Conservation (phyloP, 2,113 vertebrate genomes). For the Platysteira castanea region DNA sequence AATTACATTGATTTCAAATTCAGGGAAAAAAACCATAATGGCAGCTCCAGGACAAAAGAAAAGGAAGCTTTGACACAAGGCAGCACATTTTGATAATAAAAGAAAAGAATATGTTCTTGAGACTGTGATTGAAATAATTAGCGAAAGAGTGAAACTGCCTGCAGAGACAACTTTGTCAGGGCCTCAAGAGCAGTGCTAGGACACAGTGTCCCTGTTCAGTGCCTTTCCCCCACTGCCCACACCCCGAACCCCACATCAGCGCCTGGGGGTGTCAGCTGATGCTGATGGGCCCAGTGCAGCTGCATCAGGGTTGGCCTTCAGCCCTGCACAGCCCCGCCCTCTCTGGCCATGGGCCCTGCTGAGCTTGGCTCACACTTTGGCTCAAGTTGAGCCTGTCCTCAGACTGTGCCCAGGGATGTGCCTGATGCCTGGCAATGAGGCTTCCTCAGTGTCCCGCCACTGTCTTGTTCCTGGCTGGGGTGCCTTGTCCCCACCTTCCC, state of each 20-base stretch:
- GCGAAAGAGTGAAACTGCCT: neutral
- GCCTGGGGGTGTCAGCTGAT: fast-evolving
- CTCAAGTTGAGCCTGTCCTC: neutral
- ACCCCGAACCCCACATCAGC: neutral
- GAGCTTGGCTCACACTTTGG: neutral
- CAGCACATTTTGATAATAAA: neutral
- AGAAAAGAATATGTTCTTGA: neutral
- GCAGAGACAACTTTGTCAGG: neutral
- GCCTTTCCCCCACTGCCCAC: fast-evolving
- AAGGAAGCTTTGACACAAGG: neutral
- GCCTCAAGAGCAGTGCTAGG: neutral
- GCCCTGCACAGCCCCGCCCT: too few relatives aligned
- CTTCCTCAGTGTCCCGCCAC: neutral
- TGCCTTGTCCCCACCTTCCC: too few relatives aligned
- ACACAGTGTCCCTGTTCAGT: neutral
- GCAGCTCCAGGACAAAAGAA: neutral
- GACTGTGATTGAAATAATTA: neutral
- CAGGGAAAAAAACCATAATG: neutral
- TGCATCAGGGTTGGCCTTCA: neutral
- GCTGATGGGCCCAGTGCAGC: neutral
- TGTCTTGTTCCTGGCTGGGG: neutral
- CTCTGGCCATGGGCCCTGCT: neutral
- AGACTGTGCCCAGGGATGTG: neutral
- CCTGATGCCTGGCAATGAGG: fast-evolving
- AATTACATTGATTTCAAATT: neutral